Evolutionary conservation across 2,797 vertebrate species (phyloP), one percentile per base, ranked within the genome.

Genomic region (Tachyglossus aculeatus): DNA sequence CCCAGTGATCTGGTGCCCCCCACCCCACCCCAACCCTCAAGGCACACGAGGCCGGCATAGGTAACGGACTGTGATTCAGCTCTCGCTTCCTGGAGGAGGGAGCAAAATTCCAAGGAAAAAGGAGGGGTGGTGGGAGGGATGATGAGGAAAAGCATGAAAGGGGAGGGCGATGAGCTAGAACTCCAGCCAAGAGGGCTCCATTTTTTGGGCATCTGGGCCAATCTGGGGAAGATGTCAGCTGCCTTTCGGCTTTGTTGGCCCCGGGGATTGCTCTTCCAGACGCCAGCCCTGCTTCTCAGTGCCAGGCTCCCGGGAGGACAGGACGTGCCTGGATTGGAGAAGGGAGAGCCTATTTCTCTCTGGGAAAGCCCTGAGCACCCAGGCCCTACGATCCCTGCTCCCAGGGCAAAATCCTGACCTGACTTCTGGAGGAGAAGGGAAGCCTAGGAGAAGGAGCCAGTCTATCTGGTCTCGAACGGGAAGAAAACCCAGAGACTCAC

Each of bases 21-120:
- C 45, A 18, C 40, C 40, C 40, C 40, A 40, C 31, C 45, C 45
- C 45, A 2, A 48, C 16, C n/a, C 24, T n/a, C n/a, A 15, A 27
- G 45, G 9, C 45, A 48, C n/a, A 11, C 27, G 9, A 19, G 9
- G 24, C 31, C 48, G 31, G 27, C 24, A 31, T 48, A 31, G 18
- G 25, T 48, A 27, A 31, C n/a, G n/a, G n/a, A n/a, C n/a, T n/a
- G n/a, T n/a, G n/a, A n/a, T n/a, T n/a, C n/a, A n/a, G n/a, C n/a
- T n/a, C n/a, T n/a, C n/a, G n/a, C n/a, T n/a, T n/a, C n/a, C n/a
- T 78, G 88, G 11, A 85, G 89, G 70, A 86, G 88, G 86, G 85
- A 88, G 89, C 89, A 91, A 88, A 86, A 55, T 27, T 50, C 54
- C 86, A 86, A 86, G 77, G 87, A 88, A 90, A 87, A 81, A 74